Evolutionary conservation across 2,113 vertebrate species (phyloP).

Genomic region (Malaclemys terrapin): DNA sequence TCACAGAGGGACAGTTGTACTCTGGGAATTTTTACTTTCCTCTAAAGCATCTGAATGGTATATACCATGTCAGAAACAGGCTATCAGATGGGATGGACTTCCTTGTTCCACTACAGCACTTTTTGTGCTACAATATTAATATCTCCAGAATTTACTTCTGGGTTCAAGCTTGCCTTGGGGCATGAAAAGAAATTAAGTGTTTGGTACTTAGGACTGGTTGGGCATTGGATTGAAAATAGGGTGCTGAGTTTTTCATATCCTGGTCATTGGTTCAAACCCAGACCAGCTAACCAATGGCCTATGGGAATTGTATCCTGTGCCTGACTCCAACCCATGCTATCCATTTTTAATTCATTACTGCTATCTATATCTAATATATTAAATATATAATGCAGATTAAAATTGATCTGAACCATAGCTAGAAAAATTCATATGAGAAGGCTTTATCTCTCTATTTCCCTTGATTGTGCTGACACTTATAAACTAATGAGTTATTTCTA

Average conservation of each 20-base stretch:
- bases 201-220: not conserved
- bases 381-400: not conserved
- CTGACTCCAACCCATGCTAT: not conserved
- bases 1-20: not conserved
- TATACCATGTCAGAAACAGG: not conserved
- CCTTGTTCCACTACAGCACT: not conserved
- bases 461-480: not conserved
- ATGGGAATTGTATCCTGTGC: not conserved
- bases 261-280: not conserved
- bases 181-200: not conserved
- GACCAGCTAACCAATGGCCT: not conserved
- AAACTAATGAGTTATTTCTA: not conserved
- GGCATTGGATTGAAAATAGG: not conserved
- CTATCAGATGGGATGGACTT: not conserved
- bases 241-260: not conserved
- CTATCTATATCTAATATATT: not conserved
- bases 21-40: not conserved
- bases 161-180: not conserved
- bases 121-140: not conserved
- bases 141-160: not conserved
- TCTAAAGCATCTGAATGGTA: not conserved
- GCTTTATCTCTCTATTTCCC: not conserved
- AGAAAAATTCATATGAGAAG: not conserved
- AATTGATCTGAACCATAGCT: not conserved
- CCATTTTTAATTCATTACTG: not conserved